Evolutionary conservation across 2,888 invertebrate genomes (phyloP).

Genomic region (Drosophila merina): DNA sequence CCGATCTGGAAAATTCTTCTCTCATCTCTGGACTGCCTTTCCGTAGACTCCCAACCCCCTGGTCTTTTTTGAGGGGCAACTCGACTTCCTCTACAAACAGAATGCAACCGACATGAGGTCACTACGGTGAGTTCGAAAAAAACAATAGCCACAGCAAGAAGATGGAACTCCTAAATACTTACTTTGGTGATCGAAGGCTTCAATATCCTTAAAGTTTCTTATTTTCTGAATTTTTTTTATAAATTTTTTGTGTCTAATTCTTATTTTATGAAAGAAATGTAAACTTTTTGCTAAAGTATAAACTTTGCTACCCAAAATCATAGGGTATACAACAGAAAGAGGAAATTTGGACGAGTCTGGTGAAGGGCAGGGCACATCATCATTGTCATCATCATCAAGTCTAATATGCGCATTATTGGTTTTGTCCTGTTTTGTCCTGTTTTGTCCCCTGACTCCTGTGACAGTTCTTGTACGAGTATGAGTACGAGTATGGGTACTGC

Average conservation of each 20-base stretch:
- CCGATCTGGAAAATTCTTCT: not conserved
- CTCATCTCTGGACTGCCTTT: slow-evolving; percentile 7
- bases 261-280: too few species aligned
- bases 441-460: slow-evolving; percentile 30
- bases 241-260: not conserved
- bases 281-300: too few species aligned
- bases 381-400: slow-evolving; percentile 64
- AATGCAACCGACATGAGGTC: slow-evolving; percentile 46
- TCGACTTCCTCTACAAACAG: slow-evolving; percentile 37
- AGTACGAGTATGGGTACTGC: slow-evolving; percentile 1
- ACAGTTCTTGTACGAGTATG: slow-evolving; percentile 2
- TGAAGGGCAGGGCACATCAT: slow-evolving; percentile 15
- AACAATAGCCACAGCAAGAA: slow-evolving; percentile 55
- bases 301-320: not conserved
- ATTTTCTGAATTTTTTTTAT: not conserved
- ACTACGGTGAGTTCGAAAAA: slow-evolving; percentile 72
- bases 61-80: slow-evolving; percentile 64
- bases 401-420: slow-evolving; percentile 78
- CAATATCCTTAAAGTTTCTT: not conserved
- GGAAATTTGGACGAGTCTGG: not conserved
- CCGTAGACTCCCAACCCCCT: not conserved
- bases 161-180: too few species aligned
- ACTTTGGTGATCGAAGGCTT: not conserved
- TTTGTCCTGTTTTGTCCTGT: slow-evolving; percentile 65
- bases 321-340: not conserved